Evolutionary conservation across 2,888 invertebrate species (phyloP), one percentile per base, ranked within the genome.

Genomic region (Baccha elongata): DNA sequence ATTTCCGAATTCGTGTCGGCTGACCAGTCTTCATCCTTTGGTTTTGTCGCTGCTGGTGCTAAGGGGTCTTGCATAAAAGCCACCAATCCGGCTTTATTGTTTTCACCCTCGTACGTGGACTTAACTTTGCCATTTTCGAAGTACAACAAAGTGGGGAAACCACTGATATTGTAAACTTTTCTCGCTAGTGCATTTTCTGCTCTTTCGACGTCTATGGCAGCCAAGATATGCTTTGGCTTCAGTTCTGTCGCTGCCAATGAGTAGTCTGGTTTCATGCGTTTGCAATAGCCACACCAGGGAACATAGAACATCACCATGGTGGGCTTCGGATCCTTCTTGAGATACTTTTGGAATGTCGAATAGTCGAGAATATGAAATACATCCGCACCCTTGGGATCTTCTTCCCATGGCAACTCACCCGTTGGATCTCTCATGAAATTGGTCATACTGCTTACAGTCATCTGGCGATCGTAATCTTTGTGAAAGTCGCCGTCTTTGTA

Each of bases 201-300:
- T 84, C 95, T 93, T 85, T 97, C 95, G 0, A 97, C 96, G 91
- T 98, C 97, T 87, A 97, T 95, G 1, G 97, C 97, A 6, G 96
- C 97, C 69, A 98, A 88, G 17, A 95, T 91, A 37, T 94, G 94
- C 87, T 95, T 93, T 3, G 93, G 93, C 91, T 94, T 94, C 10
- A 95, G 89, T 87, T 96, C 96, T 3, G 92, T 92, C 3, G 97
- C 97, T 5, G 96, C 97, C 53, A 93, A 92, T 0, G 95, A 93
- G 91, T 94, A 98, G 80, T 97, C 97, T 0, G 97, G 97, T 88
- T 97, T 97, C 87, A 97, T 89, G 72, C 94, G 93, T 89, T 97
- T 97, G 89, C 97, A 98, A 88, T 94, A 97, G 0, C 97, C 96
- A 91, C 97, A 98, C 98, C 97, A 97, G 0, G 97, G 97, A 0